A percentile compares a stretch with the other conserved stretches of the same genome.
These are phyloP conservation scores for Rallus limicola DNA, from an alignment of 2,113 vertebrate species.

Conservation along the genomic window DNA sequence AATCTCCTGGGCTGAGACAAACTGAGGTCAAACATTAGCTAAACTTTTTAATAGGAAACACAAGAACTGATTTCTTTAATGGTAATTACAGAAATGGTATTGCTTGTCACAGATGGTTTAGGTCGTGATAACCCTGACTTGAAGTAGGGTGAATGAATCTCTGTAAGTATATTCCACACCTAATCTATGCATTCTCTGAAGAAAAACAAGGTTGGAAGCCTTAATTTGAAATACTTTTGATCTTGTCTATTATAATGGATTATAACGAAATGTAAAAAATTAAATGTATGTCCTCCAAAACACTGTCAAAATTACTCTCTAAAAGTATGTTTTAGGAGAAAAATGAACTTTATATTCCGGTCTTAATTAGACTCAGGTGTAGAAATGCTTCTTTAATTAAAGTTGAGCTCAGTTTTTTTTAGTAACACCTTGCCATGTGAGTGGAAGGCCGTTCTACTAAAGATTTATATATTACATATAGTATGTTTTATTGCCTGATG, in stretches of 20 bases:
- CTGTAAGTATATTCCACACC: background rate
- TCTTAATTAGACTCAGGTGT: background rate
- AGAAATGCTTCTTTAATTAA: slow-evolving; percentile 21
- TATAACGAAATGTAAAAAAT: background rate
- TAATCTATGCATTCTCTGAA: background rate
- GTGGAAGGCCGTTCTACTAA: background rate
- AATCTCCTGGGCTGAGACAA: background rate
- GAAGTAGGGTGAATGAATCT: background rate
- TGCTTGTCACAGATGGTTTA: background rate
- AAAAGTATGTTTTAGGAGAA: background rate
- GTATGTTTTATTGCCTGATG: background rate
- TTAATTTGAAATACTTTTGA: background rate
- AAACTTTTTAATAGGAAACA: background rate
- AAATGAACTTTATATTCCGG: background rate
- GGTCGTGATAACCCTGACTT: background rate
- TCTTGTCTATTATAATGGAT: background rate
- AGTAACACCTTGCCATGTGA: background rate
- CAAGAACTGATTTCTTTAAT: background rate
- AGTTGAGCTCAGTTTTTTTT: background rate
- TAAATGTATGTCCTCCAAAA: background rate
- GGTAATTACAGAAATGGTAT: background rate
- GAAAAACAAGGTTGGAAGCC: background rate
- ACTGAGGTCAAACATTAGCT: background rate
- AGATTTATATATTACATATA: background rate
- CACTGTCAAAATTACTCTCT: background rate